These are phyloP conservation scores for Sciurus carolinensis DNA, from an alignment of 2,797 vertebrate species.

Conservation along the genomic window DNA sequence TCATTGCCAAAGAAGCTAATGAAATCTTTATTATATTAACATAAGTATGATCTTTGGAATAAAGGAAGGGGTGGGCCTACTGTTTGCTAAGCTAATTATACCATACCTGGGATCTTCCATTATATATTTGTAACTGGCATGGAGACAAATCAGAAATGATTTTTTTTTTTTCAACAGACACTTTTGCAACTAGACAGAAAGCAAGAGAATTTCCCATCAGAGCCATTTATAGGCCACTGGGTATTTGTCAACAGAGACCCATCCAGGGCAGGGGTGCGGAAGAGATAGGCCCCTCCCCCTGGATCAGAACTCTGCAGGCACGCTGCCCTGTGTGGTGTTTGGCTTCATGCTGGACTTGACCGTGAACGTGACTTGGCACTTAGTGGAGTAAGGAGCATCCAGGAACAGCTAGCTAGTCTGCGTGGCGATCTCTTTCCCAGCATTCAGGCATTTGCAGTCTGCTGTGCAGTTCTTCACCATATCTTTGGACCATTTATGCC, in stretches of 20 bases:
- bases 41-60: background rate
- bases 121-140: background rate
- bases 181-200: background rate
- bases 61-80: background rate
- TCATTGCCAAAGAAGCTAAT: background rate
- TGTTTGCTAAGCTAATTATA: background rate
- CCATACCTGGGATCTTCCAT: background rate
- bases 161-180: background rate
- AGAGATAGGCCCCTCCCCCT: too few relatives aligned
- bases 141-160: background rate
- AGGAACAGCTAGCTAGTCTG: background rate
- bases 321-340: background rate
- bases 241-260: background rate
- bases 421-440: background rate
- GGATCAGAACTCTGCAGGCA: background rate
- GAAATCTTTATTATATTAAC: background rate
- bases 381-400: background rate
- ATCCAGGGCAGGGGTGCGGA: background rate
- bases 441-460: background rate
- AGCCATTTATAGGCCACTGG: background rate
- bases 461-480: too few relatives aligned
- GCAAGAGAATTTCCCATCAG: background rate
- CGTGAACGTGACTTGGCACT: background rate
- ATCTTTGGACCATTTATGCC: background rate
- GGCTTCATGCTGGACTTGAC: constrained; percentile 10